These are phyloP conservation scores for Aculops lycopersici DNA, from an alignment of 1,140 invertebrate genomes.

Conservation along the genomic window DNA sequence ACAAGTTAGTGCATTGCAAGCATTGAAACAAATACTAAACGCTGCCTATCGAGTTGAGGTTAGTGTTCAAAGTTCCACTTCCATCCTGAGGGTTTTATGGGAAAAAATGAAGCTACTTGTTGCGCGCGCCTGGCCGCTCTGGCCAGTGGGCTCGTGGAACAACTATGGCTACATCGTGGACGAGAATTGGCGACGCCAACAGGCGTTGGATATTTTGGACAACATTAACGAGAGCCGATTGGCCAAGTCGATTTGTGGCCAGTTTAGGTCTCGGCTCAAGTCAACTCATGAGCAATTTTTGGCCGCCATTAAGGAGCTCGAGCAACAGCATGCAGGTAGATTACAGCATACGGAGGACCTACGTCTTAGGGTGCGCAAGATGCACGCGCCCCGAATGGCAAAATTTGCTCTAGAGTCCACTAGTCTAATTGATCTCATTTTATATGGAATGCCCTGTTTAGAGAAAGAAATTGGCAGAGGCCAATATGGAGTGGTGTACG, in stretches of 20 bases:
- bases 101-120: slow-evolving; percentile 32
- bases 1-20: slow-evolving; percentile 26
- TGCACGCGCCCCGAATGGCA: slow-evolving; percentile 42
- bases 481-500: slow-evolving; percentile 68
- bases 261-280: slow-evolving; percentile 25
- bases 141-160: background rate
- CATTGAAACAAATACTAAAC: slow-evolving; percentile 41
- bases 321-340: slow-evolving; percentile 28
- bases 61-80: slow-evolving; percentile 37
- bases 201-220: slow-evolving; percentile 34
- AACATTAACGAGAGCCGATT: slow-evolving; percentile 34
- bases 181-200: slow-evolving; percentile 32
- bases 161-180: slow-evolving; percentile 19
- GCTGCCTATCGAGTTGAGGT: slow-evolving; percentile 38
- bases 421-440: slow-evolving; percentile 39
- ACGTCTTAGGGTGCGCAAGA: slow-evolving; percentile 31
- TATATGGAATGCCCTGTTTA: slow-evolving; percentile 37
- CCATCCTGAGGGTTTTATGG: slow-evolving; percentile 33
- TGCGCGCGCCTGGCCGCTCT: background rate
- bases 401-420: slow-evolving; percentile 50
- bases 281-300: slow-evolving; percentile 33
- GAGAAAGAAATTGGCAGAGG: slow-evolving; percentile 41
- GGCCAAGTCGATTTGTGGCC: slow-evolving; percentile 37
- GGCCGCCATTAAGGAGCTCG: slow-evolving; percentile 26
- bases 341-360: slow-evolving; percentile 49